phyloP scores from a whole-genome alignment of 2,888 invertebrate species.

The Ophraella communa region DNA sequence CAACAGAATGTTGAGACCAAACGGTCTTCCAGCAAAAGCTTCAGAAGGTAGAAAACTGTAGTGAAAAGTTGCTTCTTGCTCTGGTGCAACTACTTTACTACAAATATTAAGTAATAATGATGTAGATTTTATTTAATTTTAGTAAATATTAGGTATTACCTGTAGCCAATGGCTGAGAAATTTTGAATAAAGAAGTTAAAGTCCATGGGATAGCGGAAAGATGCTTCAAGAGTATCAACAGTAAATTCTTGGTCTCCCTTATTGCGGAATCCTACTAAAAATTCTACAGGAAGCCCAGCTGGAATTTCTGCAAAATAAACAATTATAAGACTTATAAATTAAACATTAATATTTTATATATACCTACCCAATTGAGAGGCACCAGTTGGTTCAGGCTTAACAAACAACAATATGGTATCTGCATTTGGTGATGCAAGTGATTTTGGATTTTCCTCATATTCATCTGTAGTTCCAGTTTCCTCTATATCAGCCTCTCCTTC shows the following conservation, averaged over 20 bases:
- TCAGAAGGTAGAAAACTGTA: constrained; percentile 96
- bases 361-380: constrained; percentile 70
- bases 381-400: constrained; percentile 73
- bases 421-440: constrained; percentile 86
- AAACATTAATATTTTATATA: too few relatives aligned
- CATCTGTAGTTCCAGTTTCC: constrained; percentile 66
- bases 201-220: constrained; percentile 98
- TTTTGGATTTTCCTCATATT: constrained; percentile 71
- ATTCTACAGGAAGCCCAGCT: constrained; percentile 91
- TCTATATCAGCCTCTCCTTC: constrained; percentile 75
- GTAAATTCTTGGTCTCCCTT: constrained; percentile 90
- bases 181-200: constrained; percentile 98
- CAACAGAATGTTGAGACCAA: constrained; percentile 92
- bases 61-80: constrained; percentile 91
- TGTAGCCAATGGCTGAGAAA: constrained; percentile 90
- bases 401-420: constrained; percentile 90
- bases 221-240: constrained; percentile 93
- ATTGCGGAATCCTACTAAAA: constrained; percentile 95
- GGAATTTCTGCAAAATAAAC: constrained; percentile 73
- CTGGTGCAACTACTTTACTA: constrained; percentile 86
- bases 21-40: constrained; percentile 95
- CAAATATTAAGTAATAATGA: constrained; percentile 58
- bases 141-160: constrained; percentile 60
- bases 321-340: too few relatives aligned
- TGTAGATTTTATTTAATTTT: background rate